Conservation (phyloP, 2,888 invertebrate species). For the Clivina fossor region DNA sequence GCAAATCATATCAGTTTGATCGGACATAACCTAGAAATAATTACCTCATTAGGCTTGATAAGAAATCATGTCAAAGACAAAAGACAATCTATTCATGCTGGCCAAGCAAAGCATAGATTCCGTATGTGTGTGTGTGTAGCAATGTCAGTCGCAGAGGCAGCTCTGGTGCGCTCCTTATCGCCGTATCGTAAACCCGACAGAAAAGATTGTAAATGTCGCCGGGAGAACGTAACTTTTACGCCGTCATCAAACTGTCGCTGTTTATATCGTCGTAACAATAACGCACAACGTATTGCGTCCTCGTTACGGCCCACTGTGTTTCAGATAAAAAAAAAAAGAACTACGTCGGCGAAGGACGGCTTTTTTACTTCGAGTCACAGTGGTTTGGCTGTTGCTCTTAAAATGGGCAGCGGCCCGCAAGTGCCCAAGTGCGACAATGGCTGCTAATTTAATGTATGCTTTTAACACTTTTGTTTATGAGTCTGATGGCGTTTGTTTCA, state of each 20-base stretch:
- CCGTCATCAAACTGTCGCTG: slow-evolving; percentile 35
- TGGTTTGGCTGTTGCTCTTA: not conserved
- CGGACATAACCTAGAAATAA: too few relatives aligned
- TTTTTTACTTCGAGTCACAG: slow-evolving; percentile 16
- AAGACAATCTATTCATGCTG: too few relatives aligned
- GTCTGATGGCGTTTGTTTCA: too few relatives aligned
- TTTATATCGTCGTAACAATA: slow-evolving; percentile 35
- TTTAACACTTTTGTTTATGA: slow-evolving; percentile 23
- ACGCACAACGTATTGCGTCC: slow-evolving; percentile 32
- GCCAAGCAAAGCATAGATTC: too few relatives aligned
- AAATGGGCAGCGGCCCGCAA: slow-evolving; percentile 14
- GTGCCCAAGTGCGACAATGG: not conserved
- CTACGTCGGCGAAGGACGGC: too few relatives aligned
- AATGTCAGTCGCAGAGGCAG: too few relatives aligned
- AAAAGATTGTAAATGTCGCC: slow-evolving; percentile 34
- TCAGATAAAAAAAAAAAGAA: slow-evolving; percentile 31
- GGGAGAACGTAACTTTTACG: slow-evolving; percentile 30
- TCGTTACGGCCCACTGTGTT: slow-evolving; percentile 26
- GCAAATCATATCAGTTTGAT: too few relatives aligned
- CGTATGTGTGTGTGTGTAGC: too few relatives aligned
- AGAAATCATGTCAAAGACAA: too few relatives aligned
- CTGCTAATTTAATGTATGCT: not conserved
- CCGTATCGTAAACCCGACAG: slow-evolving; percentile 28
- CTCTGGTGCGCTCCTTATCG: too few relatives aligned
- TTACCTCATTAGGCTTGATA: too few relatives aligned